Percentiles rank a stretch among this genome's conserved stretches.
phyloP scores from a whole-genome alignment of 2,113 vertebrate species.

The Onychostoma macrolepis region DNA sequence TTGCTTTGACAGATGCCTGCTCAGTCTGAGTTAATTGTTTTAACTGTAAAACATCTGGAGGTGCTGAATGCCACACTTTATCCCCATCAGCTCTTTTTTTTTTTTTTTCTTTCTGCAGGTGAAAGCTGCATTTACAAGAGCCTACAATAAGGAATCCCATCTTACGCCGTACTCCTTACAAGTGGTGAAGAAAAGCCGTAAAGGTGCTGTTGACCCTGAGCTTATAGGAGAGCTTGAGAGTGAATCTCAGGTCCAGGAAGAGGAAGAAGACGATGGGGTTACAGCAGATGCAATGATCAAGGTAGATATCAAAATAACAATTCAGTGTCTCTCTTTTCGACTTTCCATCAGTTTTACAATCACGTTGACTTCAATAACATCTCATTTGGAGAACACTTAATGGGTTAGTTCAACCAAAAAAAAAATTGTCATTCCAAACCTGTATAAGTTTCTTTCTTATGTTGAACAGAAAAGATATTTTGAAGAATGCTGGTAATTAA shows the following conservation, averaged over 20 bases:
- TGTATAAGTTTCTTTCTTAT: too few species aligned
- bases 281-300: conserved; percentile 93
- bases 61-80: conserved; percentile 14
- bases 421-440: too few species aligned
- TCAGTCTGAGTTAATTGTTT: conserved; percentile 20
- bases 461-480: too few species aligned
- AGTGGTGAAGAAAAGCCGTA: conserved; percentile 78
- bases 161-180: conserved; percentile 88
- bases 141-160: conserved; percentile 91
- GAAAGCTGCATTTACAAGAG: conserved; percentile 92
- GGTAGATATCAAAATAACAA: conserved; percentile 70
- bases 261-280: conserved; percentile 75
- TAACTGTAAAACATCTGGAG: conserved; percentile 28
- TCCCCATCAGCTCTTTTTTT: background rate
- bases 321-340: background rate
- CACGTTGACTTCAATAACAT: background rate
- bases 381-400: too few species aligned
- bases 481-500: too few species aligned
- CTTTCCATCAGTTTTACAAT: background rate
- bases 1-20: conserved; percentile 38
- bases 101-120: conserved; percentile 75
- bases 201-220: conserved; percentile 71
- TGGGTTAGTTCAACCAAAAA: too few species aligned
- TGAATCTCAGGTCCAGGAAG: conserved; percentile 73
- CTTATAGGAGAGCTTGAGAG: conserved; percentile 62